Base-by-base conservation (phyloP, 2,797 vertebrate species). In the Tenualosa ilisha region DNA sequence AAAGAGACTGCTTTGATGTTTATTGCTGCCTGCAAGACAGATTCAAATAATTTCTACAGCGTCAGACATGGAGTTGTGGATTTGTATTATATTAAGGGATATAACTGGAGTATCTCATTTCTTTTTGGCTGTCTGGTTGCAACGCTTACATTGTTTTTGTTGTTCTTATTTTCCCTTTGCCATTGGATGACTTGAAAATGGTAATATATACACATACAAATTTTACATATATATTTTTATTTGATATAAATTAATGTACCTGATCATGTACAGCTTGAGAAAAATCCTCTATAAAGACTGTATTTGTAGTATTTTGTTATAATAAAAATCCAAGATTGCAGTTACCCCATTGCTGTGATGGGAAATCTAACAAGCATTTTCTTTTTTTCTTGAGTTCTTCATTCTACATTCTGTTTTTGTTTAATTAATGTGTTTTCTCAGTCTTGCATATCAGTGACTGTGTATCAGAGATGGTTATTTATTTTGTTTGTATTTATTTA, bases 221-320 rank as follows among this genome's bases (percentile, higher is more conserved):
- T 85, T 81, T 85, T 87, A 85, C 87, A 84, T 89, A 86, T 88
- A 88, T 86, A 86, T 89, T 88, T 91, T 93, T 88, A 85, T 92
- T 92, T 93, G 89, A 91, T 93, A 90, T 94, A 93, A 94, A 93
- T 94, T 88, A 93, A 94, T 91, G 90, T 92, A 86, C 84, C 86
- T 92, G 89, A 91, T 91, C 83, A 83, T 94, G 93, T 95, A 94
- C 92, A 94, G 91, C 91, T 91, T 88, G 93, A 89, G 91, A 90
- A 93, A 92, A 51, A 89, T 91, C 87, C 85, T 93, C 88, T 94
- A 91, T 90, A 94, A 91, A 93, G 91, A 92, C 90, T 95, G 93
- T 95, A 90, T 95, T 95, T 94, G 92, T 84, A 92, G 92, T 95
- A 95, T 94, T 94, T 95, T 94, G 92, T 93, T 92, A 91, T 90